Conservation (phyloP, 1,140 invertebrate genomes). For the Drosophila pachea region DNA sequence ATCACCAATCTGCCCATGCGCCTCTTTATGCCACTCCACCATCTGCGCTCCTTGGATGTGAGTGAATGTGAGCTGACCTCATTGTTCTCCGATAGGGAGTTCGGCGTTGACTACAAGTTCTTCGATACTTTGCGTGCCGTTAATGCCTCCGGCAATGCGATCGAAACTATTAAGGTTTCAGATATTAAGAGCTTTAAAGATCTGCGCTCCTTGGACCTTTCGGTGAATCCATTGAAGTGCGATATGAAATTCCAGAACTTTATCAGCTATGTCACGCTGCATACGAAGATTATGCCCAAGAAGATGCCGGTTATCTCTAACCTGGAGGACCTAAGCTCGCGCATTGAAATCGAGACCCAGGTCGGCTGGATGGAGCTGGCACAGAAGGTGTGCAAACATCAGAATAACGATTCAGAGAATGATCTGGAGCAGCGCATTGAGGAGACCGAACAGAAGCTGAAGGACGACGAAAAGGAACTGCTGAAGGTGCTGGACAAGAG, state of each 20-base stretch:
- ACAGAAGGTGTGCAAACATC: conserved; percentile 70
- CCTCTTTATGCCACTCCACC: conserved; percentile 82
- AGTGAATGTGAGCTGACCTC: conserved; percentile 83
- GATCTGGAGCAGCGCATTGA: conserved; percentile 67
- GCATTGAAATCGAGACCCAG: conserved; percentile 46
- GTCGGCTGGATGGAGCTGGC: conserved; percentile 66
- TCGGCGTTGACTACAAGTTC: conserved; percentile 71
- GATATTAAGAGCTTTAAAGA: conserved; percentile 82
- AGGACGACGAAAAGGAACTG: conserved; percentile 73
- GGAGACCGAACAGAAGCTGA: conserved; percentile 79
- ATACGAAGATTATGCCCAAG: conserved; percentile 80
- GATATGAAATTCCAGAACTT: conserved; percentile 81
- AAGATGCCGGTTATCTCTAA: conserved; percentile 79
- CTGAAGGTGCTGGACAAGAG: conserved; percentile 67
- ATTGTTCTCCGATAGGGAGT: conserved; percentile 82
- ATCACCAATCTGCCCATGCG: conserved; percentile 83
- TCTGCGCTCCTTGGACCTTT: conserved; percentile 83
- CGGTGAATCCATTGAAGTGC: conserved; percentile 84
- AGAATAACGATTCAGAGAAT: conserved; percentile 44
- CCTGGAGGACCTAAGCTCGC: conserved; percentile 70
- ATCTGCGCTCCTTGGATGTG: conserved; percentile 82
- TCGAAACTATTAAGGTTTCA: conserved; percentile 80
- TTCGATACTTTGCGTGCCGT: conserved; percentile 80
- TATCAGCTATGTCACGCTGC: conserved; percentile 81
- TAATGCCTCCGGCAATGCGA: conserved; percentile 82